These are phyloP conservation scores for Galaxea fascicularis DNA, from an alignment of 92 coral and sea anemone genomes.

Conservation along the genomic window DNA sequence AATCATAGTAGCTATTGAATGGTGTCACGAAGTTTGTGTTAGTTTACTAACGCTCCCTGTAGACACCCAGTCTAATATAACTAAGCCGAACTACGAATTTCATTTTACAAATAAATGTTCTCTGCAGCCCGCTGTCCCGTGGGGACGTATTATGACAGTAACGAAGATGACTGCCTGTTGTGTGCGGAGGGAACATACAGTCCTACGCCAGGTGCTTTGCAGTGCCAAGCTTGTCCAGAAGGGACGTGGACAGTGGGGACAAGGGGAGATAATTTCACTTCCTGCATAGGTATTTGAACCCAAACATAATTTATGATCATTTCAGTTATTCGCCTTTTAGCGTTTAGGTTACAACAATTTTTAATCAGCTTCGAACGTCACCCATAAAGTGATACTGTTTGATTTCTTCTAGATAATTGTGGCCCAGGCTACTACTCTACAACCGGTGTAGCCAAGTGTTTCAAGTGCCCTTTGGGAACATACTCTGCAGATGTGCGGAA, in stretches of 20 bases:
- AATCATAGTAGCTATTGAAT: too few species aligned
- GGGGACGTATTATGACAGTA: constrained; percentile 73
- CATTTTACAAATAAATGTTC: not conserved
- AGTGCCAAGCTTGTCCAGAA: constrained; percentile 73
- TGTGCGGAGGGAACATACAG: constrained; percentile 81
- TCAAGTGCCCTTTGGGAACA: constrained; percentile 73
- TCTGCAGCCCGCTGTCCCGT: constrained; percentile 83
- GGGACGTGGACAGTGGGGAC: constrained; percentile 88
- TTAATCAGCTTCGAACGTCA: too few species aligned
- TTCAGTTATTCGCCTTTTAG: not conserved
- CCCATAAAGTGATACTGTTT: not conserved
- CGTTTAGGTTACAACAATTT: too few species aligned
- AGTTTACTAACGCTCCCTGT: too few species aligned
- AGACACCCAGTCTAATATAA: too few species aligned
- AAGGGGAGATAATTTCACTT: constrained; percentile 75
- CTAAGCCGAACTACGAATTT: too few species aligned
- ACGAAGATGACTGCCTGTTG: constrained; percentile 66
- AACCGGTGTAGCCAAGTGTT: constrained; percentile 83
- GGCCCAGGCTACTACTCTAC: constrained; percentile 83
- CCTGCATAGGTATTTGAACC: constrained; percentile 71
- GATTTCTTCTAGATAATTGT: constrained; percentile 65
- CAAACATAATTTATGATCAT: not conserved
- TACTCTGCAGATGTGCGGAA: constrained; percentile 73
- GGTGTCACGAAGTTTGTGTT: too few species aligned
- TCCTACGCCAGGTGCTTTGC: constrained; percentile 70